Percentiles rank a stretch among this genome's conserved stretches.
These are phyloP conservation scores for Xestia c-nigrum DNA, from an alignment of 2,888 invertebrate genomes.

Conservation along the genomic window DNA sequence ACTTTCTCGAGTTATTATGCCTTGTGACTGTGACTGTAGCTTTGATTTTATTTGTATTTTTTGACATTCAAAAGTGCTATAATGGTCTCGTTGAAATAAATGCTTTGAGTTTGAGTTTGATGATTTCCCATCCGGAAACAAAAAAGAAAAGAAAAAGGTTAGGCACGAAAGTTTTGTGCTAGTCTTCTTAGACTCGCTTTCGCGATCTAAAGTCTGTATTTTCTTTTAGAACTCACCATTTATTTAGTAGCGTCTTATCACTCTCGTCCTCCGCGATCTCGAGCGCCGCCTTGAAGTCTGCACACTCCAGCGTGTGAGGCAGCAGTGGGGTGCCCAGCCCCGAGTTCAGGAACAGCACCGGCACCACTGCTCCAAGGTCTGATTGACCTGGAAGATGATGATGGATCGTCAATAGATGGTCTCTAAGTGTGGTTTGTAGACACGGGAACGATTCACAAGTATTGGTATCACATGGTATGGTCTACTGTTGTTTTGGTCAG, in stretches of 20 bases:
- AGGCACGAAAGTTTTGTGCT: too few relatives aligned
- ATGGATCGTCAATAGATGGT: background rate
- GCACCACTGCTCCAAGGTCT: constrained; percentile 94
- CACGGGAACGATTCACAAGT: background rate
- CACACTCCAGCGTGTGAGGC: constrained; percentile 94
- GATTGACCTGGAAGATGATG: constrained; percentile 91
- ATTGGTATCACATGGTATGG: background rate
- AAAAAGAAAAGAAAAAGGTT: too few relatives aligned
- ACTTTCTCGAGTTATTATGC: too few relatives aligned
- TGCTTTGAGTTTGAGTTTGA: too few relatives aligned
- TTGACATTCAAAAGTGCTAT: too few relatives aligned
- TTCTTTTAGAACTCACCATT: constrained; percentile 89
- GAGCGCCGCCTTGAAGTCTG: constrained; percentile 94
- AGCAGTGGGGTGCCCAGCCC: constrained; percentile 94
- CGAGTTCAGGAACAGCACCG: constrained; percentile 94
- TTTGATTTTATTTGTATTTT: too few relatives aligned
- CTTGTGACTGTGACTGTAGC: too few relatives aligned
- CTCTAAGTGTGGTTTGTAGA: background rate
- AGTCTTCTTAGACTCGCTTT: background rate
- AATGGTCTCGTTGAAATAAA: too few relatives aligned
- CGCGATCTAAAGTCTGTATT: background rate
- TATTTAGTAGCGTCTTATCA: constrained; percentile 91
- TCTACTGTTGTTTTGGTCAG: too few relatives aligned
- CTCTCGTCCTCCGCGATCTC: constrained; percentile 92
- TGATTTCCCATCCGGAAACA: too few relatives aligned